Conservation (phyloP, 2,888 invertebrate species). For the Ectropis crepuscularia region DNA sequence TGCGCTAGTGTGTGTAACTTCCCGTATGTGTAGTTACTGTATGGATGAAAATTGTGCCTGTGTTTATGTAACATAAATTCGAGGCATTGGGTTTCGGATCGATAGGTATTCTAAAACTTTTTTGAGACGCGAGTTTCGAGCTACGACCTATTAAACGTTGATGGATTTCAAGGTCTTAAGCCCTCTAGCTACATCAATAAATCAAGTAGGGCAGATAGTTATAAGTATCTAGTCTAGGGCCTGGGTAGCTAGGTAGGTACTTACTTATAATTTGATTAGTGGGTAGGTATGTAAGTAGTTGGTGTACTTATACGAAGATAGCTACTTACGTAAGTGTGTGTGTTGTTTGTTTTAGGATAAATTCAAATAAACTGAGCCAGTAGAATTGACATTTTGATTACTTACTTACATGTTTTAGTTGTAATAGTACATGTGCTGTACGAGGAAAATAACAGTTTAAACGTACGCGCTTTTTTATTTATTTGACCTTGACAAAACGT, state of each 20-base stretch:
- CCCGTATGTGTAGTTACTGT: constrained; percentile 77
- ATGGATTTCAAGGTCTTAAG: neutral
- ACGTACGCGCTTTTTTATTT: too few relatives aligned
- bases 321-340: too few relatives aligned
- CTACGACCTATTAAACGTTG: neutral
- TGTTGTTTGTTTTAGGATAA: too few relatives aligned
- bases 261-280: neutral
- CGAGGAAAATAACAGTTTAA: too few relatives aligned
- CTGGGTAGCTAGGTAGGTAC: neutral
- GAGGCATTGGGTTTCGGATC: constrained; percentile 66
- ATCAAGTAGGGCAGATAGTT: constrained; percentile 21
- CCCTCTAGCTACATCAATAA: neutral
- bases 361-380: too few relatives aligned
- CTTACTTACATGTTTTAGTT: too few relatives aligned
- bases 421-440: too few relatives aligned
- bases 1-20: constrained; percentile 69
- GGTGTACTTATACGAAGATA: too few relatives aligned
- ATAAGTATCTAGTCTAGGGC: neutral
- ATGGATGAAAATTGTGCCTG: constrained; percentile 59
- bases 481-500: too few relatives aligned
- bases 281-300: neutral
- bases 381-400: too few relatives aligned
- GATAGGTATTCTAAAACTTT: constrained; percentile 73
- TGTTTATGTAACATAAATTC: constrained; percentile 67
- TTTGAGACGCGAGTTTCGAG: constrained; percentile 8